Evolutionary conservation across 2,113 vertebrate genomes (phyloP).

Genomic region (Butorides virescens): DNA sequence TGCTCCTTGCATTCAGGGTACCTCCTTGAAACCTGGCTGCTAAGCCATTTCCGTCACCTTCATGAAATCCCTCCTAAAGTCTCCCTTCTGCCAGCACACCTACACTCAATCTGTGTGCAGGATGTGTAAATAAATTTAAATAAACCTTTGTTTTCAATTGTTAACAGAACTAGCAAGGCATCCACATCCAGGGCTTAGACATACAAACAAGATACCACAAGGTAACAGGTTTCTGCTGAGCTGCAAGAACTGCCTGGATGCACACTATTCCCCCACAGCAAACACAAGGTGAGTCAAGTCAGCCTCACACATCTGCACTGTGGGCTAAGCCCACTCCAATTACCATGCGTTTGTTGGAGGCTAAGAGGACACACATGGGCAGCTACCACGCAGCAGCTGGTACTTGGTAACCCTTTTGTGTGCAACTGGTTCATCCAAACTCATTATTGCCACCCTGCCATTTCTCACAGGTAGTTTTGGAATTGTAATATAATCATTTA

Average conservation of each 20-base stretch:
- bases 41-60: background rate
- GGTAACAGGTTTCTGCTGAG: background rate
- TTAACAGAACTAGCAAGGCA: conserved; percentile 27
- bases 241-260: background rate
- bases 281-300: background rate
- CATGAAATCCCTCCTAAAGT: background rate
- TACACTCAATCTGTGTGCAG: conserved; percentile 48
- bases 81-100: conserved; percentile 47
- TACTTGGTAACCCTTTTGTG: background rate
- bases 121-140: conserved; percentile 39
- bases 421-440: background rate
- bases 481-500: background rate
- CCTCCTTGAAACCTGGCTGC: background rate
- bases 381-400: background rate
- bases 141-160: conserved; percentile 48
- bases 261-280: background rate
- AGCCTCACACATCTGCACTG: background rate
- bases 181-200: background rate
- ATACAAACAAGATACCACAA: background rate
- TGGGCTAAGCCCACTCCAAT: background rate
- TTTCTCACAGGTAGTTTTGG: background rate
- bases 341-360: background rate
- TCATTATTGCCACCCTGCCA: background rate
- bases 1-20: background rate
- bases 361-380: background rate